Evolutionary conservation across 1,140 invertebrate species (phyloP), one percentile per base, ranked within the genome.

Genomic region (Scaptomyza hsui): DNA sequence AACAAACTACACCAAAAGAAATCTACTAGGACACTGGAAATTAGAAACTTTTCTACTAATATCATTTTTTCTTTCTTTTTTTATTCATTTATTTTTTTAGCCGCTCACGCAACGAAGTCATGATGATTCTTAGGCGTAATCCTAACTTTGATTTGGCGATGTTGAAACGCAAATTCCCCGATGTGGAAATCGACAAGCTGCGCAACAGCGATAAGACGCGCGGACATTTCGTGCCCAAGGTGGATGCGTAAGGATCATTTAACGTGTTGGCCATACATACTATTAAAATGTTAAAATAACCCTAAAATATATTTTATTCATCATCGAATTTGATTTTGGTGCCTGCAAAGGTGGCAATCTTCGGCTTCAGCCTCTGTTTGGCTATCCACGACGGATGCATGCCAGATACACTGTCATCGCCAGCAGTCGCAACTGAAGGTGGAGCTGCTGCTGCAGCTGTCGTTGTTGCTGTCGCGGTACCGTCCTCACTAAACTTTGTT

Each of bases 141-240:
- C 96, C 96, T 9, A 93, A 97, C 83, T 91, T 96, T 80, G 95
- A 97, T 90, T 85, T 95, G 81, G 94, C 95, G 65, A 92, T 94
- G 49, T 67, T 98, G 10, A 94, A 95, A 91, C 92, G 94, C 70
- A 92, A 95, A 86, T 97, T 95, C 92, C 97, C 97, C 10, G 91
- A 95, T 91, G 94, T 96, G 12, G 93, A 97, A 91, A 92, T 97
- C 63, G 94, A 96, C 63, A 94, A 94, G 91, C 89, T 94, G 0
- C 94, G 93, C 75, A 78, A 82, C 3, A 89, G 79, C 42, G 93
- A 92, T 65, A 94, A 93, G 91, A 88, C 93, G 10, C 92, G 93
- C 69, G 94, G 95, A 44, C 94, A 95, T 92, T 94, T 78, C 92
- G 85, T 93, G 37, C 93, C 93, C 21, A 92, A 93, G 74, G 67